A percentile compares a stretch with the other conserved stretches of the same genome.
These are phyloP conservation scores for Halcyon badia DNA, from an alignment of 2,797 vertebrate genomes.

Conservation along the genomic window DNA sequence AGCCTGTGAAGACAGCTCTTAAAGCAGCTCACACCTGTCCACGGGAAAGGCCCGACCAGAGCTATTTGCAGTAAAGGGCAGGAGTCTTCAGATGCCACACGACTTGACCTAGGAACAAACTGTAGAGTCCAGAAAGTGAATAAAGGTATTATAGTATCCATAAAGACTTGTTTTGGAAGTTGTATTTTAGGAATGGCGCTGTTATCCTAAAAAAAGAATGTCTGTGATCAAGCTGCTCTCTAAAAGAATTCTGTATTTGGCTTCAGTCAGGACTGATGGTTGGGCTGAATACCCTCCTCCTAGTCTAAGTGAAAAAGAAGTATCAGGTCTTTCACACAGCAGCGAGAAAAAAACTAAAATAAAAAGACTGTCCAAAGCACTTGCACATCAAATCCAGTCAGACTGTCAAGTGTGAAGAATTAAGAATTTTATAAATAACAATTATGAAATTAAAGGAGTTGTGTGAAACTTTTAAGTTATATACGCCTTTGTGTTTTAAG, in stretches of 20 bases:
- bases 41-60: background rate
- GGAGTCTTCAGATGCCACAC: background rate
- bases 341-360: background rate
- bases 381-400: background rate
- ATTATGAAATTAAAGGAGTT: background rate
- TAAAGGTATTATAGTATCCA: background rate
- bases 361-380: background rate
- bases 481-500: background rate
- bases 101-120: background rate
- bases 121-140: background rate
- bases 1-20: background rate
- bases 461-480: background rate
- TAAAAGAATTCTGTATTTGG: background rate
- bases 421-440: background rate
- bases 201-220: background rate
- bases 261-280: background rate
- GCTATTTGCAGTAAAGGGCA: constrained; percentile 49
- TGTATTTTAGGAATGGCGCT: background rate
- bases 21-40: constrained; percentile 41
- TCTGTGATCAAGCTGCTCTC: background rate
- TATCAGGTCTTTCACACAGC: constrained; percentile 6
- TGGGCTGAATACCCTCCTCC: background rate
- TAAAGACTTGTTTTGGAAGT: background rate
- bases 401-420: background rate
- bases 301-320: background rate